These are phyloP conservation scores for Chironomus striatipennis DNA, from an alignment of 1,140 invertebrate genomes.

Conservation along the genomic window DNA sequence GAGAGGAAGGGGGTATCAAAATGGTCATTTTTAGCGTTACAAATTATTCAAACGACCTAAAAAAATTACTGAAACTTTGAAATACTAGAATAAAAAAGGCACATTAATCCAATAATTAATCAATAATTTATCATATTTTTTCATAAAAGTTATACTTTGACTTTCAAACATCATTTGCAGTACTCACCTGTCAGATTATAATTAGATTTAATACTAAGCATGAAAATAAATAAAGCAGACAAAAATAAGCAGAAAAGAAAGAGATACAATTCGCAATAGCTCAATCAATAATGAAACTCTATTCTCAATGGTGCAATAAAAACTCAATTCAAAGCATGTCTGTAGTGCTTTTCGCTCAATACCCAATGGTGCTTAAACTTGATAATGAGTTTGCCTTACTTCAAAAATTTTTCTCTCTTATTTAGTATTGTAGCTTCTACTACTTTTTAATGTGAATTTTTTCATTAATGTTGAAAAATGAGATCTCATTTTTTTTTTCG, in stretches of 20 bases:
- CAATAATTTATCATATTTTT: too few species aligned
- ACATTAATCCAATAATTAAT: too few species aligned
- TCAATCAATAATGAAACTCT: constrained; percentile 14
- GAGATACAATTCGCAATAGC: background rate
- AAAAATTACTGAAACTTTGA: too few species aligned
- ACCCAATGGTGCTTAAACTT: constrained; percentile 7
- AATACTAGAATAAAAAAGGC: too few species aligned
- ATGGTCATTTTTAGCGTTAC: too few species aligned
- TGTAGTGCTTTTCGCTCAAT: background rate
- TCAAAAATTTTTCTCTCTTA: background rate
- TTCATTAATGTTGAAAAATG: too few species aligned
- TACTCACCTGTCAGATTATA: constrained; percentile 7
- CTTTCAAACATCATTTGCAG: background rate
- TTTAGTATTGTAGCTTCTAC: too few species aligned
- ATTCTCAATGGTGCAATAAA: constrained; percentile 6
- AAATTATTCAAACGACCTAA: too few species aligned
- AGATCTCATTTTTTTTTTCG: too few species aligned
- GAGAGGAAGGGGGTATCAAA: too few species aligned
- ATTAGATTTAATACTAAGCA: background rate
- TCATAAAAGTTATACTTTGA: too few species aligned
- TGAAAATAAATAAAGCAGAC: background rate
- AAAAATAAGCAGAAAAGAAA: background rate
- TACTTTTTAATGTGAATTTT: too few species aligned
- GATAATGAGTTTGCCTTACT: constrained; percentile 12
- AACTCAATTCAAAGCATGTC: constrained; percentile 10